Percentiles rank a stretch among this genome's conserved stretches.
Conservation (phyloP, 2,113 vertebrate genomes). For the Nothobranchius kuhntae region DNA sequence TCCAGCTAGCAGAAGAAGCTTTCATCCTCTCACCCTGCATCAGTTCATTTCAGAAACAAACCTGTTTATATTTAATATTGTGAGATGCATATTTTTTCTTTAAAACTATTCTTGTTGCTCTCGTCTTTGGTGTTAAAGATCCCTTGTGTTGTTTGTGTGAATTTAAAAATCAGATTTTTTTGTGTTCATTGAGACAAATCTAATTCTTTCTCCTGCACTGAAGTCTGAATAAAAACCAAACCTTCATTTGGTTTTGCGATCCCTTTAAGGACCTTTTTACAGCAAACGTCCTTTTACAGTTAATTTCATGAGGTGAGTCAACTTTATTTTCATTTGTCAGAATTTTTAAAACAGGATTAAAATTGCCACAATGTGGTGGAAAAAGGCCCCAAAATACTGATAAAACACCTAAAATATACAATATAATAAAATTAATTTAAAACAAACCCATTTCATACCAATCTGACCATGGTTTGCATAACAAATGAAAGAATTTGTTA, state of each 20-base stretch:
- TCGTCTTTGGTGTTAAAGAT: constrained; percentile 22
- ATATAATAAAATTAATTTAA: too few relatives aligned
- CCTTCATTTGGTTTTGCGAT: background rate
- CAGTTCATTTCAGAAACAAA: constrained; percentile 61
- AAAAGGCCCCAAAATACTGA: background rate
- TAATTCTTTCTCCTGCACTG: background rate
- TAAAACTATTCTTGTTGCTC: constrained; percentile 26
- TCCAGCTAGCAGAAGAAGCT: constrained; percentile 20
- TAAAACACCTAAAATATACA: background rate
- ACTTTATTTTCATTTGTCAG: background rate
- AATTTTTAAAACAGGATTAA: background rate
- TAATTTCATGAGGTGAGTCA: background rate
- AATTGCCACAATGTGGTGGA: background rate
- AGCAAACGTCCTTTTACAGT: too few relatives aligned
- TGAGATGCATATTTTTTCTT: constrained; percentile 53
- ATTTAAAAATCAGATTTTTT: constrained; percentile 11
- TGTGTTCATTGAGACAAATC: constrained; percentile 13
- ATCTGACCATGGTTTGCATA: too few relatives aligned
- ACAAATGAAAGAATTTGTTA: too few relatives aligned
- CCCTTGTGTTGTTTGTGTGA: constrained; percentile 35
- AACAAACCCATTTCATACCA: too few relatives aligned
- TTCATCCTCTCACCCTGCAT: constrained; percentile 21
- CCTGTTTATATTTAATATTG: constrained; percentile 73
- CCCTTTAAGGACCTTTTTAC: background rate
- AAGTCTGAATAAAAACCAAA: background rate